Conservation (phyloP, 92 coral and sea anemone genomes). For the Plumapathes pennacea region DNA sequence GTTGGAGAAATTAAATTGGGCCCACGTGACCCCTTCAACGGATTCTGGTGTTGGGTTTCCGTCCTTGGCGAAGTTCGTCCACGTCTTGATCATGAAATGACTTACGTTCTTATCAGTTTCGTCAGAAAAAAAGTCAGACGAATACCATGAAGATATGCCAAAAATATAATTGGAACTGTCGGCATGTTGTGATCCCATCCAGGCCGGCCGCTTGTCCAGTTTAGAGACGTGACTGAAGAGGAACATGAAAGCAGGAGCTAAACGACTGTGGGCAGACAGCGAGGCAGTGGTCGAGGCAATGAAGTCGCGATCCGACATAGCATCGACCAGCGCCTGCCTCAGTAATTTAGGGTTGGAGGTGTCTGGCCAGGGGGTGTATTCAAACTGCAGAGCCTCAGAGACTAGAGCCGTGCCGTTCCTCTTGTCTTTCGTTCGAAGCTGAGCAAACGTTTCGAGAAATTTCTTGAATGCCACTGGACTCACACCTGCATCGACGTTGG, state of each 20-base stretch:
- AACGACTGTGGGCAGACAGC: slow-evolving; percentile 22
- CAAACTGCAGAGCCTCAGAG: slow-evolving; percentile 33
- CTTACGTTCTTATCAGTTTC: slow-evolving; percentile 50
- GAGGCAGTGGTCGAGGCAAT: slow-evolving; percentile 47
- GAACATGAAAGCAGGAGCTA: slow-evolving; percentile 42
- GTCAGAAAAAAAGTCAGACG: no score
- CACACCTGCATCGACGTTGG: slow-evolving; percentile 10
- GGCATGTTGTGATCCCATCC: slow-evolving; percentile 11
- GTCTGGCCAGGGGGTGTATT: slow-evolving; percentile 54
- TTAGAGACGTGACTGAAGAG: slow-evolving; percentile 22
- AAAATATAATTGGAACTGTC: slow-evolving; percentile 7
- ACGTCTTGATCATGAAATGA: slow-evolving; percentile 14
- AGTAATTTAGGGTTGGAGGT: slow-evolving; percentile 16
- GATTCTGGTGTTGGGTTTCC: slow-evolving; percentile 46
- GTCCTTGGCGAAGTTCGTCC: slow-evolving; percentile 46
- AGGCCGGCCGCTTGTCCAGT: not conserved
- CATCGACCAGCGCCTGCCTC: slow-evolving; percentile 25
- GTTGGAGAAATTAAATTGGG: slow-evolving; percentile 35
- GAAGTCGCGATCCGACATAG: slow-evolving; percentile 26
- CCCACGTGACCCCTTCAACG: slow-evolving; percentile 53
- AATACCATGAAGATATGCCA: no score
- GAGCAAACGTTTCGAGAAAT: slow-evolving; percentile 1
- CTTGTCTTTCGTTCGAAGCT: not conserved
- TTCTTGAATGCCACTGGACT: slow-evolving; percentile 11
- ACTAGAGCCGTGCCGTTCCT: no score